Evolutionary conservation across 1,140 invertebrate genomes (phyloP), one percentile per base, ranked within the genome.

Genomic region (Eueides isabella): DNA sequence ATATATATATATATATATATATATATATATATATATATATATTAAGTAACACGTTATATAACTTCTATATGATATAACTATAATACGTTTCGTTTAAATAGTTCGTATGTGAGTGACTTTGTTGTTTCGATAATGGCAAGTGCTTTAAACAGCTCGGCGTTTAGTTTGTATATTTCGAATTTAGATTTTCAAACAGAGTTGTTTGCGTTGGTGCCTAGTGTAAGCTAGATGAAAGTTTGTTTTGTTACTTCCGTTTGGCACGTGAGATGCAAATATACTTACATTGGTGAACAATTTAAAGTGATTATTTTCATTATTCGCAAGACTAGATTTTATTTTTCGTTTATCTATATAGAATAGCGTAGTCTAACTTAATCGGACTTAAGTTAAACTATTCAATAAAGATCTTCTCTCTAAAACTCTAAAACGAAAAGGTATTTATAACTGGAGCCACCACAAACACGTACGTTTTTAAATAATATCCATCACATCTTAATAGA

Each of bases 201-300:
- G 48, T 55, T 55, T 26, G 48, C 48, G 11, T 55, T 4, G 48
- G 48, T 12, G 48, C n/a, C 23, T 26, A 23, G 23, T 55, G 48
- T 23, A 55, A 55, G 26, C 48, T 55, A 55, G 48, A 55, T 55
- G 5, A 55, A 55, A 26, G 19, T 55, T 55, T 55, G 48, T 55
- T 55, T 23, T 26, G 48, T 23, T 55, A 55, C 12, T 55, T 55
- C 48, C 48, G 9, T 55, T 26, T 26, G 9, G 23, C 48, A 55
- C 48, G 48, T 55, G 48, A 55, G 48, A 55, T 55, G 48, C 48
- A 55, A 55, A 55, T 55, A 55, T 55, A 26, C 19, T 55, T 55
- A 26, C 48, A 55, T 55, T n/a, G 19, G 14, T 44, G 14, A 9
- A 38, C 14, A 38, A 38, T 38, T 14, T 38, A 16, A 38, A 38